A percentile compares a stretch with the other conserved stretches of the same genome.
phyloP scores from a whole-genome alignment of 2,797 vertebrate genomes.

The Agapornis canus region DNA sequence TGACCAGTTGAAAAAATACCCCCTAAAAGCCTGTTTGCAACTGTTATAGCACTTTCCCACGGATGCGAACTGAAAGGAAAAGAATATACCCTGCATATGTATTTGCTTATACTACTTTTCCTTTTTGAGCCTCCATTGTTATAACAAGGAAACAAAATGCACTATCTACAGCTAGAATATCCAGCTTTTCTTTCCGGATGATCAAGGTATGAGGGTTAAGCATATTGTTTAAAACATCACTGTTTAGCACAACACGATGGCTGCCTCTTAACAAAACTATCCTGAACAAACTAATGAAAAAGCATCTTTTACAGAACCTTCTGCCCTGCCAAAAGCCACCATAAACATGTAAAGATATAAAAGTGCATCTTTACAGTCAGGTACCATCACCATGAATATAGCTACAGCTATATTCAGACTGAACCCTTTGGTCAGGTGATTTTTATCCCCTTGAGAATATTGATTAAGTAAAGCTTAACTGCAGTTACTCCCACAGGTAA shows the following conservation, averaged over 20 bases:
- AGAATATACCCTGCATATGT: not conserved
- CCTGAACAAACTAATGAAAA: not conserved
- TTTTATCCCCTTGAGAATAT: not conserved
- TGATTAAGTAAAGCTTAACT: not conserved
- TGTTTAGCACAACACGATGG: not conserved
- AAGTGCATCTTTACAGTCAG: not conserved
- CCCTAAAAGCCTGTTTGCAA: not conserved
- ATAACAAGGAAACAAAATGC: not conserved
- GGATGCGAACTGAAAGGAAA: slow-evolving; percentile 6
- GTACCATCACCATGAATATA: not conserved
- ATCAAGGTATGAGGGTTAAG: not conserved
- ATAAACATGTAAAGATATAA: not conserved
- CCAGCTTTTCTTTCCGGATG: not conserved
- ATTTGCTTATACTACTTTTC: not conserved
- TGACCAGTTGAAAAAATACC: slow-evolving; percentile 31
- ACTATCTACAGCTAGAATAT: not conserved
- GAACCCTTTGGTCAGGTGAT: not conserved
- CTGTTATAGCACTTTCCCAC: slow-evolving; percentile 36
- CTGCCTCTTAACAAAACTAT: not conserved
- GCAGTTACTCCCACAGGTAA: not conserved
- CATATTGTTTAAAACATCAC: not conserved
- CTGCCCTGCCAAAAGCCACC: not conserved
- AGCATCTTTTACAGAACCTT: not conserved
- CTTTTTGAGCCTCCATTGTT: not conserved
- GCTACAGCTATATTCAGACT: not conserved